A percentile compares a stretch with the other conserved stretches of the same genome.
Evolutionary conservation across 2,888 invertebrate genomes (phyloP).

Genomic region (Sinohyriopsis cumingii): DNA sequence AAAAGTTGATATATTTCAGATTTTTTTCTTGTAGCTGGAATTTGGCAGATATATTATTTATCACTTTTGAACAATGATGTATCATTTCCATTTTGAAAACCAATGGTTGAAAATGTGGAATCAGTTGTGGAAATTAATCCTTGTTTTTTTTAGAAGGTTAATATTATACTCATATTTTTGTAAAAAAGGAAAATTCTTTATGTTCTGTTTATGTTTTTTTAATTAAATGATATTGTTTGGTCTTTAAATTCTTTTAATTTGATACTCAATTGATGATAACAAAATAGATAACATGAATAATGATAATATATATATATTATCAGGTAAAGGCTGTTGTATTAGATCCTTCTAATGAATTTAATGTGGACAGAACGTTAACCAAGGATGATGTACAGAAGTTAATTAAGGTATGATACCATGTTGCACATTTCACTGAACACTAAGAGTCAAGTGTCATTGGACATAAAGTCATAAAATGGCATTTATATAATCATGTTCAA

Average conservation of each 20-base stretch:
- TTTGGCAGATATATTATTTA: too few species aligned
- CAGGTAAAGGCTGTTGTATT: slow-evolving; percentile 72
- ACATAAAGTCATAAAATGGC: not conserved
- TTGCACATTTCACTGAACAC: not conserved
- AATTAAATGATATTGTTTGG: not conserved
- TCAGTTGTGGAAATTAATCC: too few species aligned
- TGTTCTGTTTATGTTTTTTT: not conserved
- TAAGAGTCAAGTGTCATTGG: not conserved
- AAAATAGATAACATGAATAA: not conserved
- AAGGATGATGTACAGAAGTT: slow-evolving; percentile 73
- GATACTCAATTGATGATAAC: not conserved
- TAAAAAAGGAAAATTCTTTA: too few species aligned
- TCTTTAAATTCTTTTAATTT: not conserved
- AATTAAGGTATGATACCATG: slow-evolving; percentile 61
- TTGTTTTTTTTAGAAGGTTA: too few species aligned
- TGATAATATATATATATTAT: slow-evolving; percentile 7
- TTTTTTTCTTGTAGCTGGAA: too few species aligned
- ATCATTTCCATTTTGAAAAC: too few species aligned
- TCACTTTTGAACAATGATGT: too few species aligned
- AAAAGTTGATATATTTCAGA: too few species aligned
- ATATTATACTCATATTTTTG: too few species aligned
- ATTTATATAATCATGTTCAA: too few species aligned
- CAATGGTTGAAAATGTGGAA: too few species aligned
- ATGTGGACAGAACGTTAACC: slow-evolving; percentile 71
- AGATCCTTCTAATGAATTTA: slow-evolving; percentile 72